A percentile compares a stretch with the other conserved stretches of the same genome.
Conservation (phyloP, 2,888 invertebrate genomes). For the Homarus gammarus region DNA sequence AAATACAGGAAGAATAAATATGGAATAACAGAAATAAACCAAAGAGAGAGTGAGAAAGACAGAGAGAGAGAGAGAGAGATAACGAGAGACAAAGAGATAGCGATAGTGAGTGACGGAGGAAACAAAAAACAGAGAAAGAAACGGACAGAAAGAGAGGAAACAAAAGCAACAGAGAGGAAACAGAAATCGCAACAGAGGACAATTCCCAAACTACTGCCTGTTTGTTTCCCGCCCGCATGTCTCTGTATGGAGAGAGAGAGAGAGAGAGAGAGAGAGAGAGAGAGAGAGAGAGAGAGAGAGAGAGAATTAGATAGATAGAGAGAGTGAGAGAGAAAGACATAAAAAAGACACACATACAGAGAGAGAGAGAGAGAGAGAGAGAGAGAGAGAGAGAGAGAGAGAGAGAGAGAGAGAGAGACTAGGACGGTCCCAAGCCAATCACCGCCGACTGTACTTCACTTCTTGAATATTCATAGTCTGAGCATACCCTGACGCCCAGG, state of each 20-base stretch:
- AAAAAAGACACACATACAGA: not conserved
- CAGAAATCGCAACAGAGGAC: not conserved
- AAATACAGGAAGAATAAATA: no score
- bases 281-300: not conserved
- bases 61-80: not conserved
- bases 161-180: conserved; percentile 19
- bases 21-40: not conserved
- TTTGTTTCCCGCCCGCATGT: not conserved
- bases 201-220: not conserved
- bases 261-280: not conserved
- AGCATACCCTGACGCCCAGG: conserved; percentile 33
- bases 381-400: not conserved
- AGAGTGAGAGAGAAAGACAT: not conserved
- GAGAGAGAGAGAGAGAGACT: not conserved
- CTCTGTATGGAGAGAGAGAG: not conserved
- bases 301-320: not conserved
- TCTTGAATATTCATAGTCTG: conserved; percentile 43
- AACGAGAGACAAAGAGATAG: not conserved
- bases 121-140: not conserved
- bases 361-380: not conserved
- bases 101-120: not conserved
- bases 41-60: not conserved
- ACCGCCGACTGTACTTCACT: conserved; percentile 11
- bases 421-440: conserved; percentile 17
- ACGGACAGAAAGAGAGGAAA: conserved; percentile 15